Evolutionary conservation across 2,888 invertebrate species (phyloP), one percentile per base, ranked within the genome.

Genomic region (Halictus ligatus): DNA sequence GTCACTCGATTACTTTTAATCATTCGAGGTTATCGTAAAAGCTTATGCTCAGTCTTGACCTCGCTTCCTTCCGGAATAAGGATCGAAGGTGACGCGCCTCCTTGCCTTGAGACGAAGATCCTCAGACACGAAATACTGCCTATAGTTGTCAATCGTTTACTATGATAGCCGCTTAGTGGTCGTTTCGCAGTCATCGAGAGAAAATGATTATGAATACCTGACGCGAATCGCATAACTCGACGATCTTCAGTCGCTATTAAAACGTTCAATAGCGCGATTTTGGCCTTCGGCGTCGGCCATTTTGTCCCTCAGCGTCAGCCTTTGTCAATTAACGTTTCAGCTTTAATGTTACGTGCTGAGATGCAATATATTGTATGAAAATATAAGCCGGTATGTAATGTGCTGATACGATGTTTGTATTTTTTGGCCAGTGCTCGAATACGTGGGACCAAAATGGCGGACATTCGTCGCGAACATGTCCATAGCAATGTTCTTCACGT

Each of bases 401-500:
- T 58, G n/a, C 10, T 4, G n/a, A 58, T 21, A 58, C n/a, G 4
- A n/a, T n/a, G n/a, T 58, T 58, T n/a, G 0, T 3, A 58, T 58
- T 58, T n/a, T n/a, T 2, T 58, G 21, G 1, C 1, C 95, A 98
- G 98, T 98, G 64, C 94, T 98, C 87, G 98, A 98, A 94, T 98
- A 98, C 95, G 98, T 98, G 6, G 98, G 98, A 18, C 98, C 98
- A 60, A 98, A 98, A 96, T 98, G 98, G 97, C 96, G 98, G 21
- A 98, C 98, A 0, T 98, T 98, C 94, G 98, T 98, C 0, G 98
- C 98, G 40, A 98, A 98, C 94, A 98, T 98, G 97, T 98, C 98
- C 0, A 98, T 98, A 75, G 98, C 98, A 0, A 95, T 98, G 67
- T 98, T 98, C 96, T 98, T 98, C 96, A 98, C 98, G 0, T 95